A percentile compares a stretch with the other conserved stretches of the same genome.
These are phyloP conservation scores for Cerceris ruficornis DNA, from an alignment of 2,888 invertebrate genomes.

Conservation along the genomic window DNA sequence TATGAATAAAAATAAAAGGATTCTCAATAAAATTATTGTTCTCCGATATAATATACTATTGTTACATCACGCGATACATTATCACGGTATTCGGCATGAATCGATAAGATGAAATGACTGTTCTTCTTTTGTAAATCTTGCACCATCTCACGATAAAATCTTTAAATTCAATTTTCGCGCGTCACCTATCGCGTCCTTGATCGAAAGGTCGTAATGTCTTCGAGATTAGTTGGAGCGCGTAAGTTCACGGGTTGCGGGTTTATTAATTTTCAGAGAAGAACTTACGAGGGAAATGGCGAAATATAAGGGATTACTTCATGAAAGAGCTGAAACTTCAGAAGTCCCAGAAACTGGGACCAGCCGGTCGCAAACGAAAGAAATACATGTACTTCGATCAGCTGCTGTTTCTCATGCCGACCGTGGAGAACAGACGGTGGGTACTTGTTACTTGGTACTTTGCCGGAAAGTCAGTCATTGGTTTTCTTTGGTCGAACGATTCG, in stretches of 20 bases:
- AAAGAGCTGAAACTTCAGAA: conserved; percentile 76
- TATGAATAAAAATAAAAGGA: not conserved
- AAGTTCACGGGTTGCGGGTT: too few species aligned
- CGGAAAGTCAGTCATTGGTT: not conserved
- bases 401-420: conserved; percentile 75
- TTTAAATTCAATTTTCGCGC: too few species aligned
- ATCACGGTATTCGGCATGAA: too few species aligned
- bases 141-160: too few species aligned
- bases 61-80: too few species aligned
- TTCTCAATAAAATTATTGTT: not conserved
- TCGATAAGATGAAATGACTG: too few species aligned
- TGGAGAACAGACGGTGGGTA: conserved; percentile 72
- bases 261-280: conserved; percentile 72
- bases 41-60: too few species aligned
- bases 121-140: too few species aligned
- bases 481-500: not conserved
- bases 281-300: conserved; percentile 77
- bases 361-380: conserved; percentile 73
- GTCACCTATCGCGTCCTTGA: too few species aligned
- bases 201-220: too few species aligned
- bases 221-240: too few species aligned
- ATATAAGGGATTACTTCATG: conserved; percentile 78
- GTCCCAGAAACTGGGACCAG: conserved; percentile 56
- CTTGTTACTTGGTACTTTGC: not conserved
- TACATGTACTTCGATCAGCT: conserved; percentile 76